Base-by-base conservation (phyloP, 2,797 vertebrate species). In the Lycodopsis pacificus region DNA sequence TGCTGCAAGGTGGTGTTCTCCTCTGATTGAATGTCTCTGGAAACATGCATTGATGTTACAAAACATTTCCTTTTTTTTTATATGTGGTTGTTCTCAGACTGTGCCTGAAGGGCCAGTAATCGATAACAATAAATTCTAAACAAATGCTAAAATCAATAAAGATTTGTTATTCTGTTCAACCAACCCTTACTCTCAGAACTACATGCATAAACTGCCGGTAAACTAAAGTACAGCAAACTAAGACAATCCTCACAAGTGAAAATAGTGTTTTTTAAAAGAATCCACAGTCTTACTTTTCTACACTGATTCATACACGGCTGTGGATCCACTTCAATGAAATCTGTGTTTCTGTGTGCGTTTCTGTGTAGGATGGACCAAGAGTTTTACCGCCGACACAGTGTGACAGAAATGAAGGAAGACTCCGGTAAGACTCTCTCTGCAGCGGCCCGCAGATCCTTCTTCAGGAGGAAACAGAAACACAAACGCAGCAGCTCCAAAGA, bases 401-500 rank as follows among this genome's bases (percentile, higher is more conserved):
- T 98, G 94, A 97, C 97, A 0, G 98, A 99, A 85, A 93, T 96
- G 86, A 98, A 97, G 93, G 98, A 99, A 49, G 97, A 99, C 15
- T 95, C 97, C 6, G 89, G 96, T 57, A 99, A 98, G 92, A 97
- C 97, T 0, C 91, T 98, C 15, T 99, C 98, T 0, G 97, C 97
- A 2, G 98, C 98, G 0, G 97, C 97, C 0, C 96, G 97, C 64
- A 95, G 98, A 17, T 99, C 98, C 1, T 99, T 99, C 93, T 99
- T 99, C 82, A 95, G 97, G 76, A 95, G 98, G 85, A 99, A 96
- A 81, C 97, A 97, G 79, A 99, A 99, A 94, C 98, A 99, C 91
- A 99, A 98, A 81, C 96, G 97, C 80, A 98, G 97, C 53, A 97
- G 97, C 83, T 99, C 97, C 92, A 98, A 97, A 94, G 98, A 99